Evolutionary conservation across 2,888 invertebrate species (phyloP).

Genomic region (Watsonalla binaria): DNA sequence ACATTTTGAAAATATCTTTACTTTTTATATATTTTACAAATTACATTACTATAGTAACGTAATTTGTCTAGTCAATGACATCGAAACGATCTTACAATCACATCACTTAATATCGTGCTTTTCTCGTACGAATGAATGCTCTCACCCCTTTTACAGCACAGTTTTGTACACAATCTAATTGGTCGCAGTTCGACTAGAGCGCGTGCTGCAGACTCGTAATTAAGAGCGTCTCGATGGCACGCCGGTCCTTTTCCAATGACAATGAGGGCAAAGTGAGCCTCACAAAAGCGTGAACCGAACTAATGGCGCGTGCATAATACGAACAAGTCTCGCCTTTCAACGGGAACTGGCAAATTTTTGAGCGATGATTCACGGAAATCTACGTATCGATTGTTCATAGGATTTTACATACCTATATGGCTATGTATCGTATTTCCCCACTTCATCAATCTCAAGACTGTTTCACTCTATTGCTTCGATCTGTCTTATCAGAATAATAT

Average conservation of each 20-base stretch:
- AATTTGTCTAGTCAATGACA: too few relatives aligned
- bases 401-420: too few relatives aligned
- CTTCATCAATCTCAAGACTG: too few relatives aligned
- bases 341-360: constrained; percentile 55
- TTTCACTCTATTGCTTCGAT: too few relatives aligned
- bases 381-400: not conserved
- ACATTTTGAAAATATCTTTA: too few relatives aligned
- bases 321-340: constrained; percentile 58
- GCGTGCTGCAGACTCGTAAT: constrained; percentile 39
- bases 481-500: too few relatives aligned
- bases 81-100: too few relatives aligned
- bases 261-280: constrained; percentile 44
- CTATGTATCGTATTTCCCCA: too few relatives aligned
- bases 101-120: too few relatives aligned
- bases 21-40: too few relatives aligned
- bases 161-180: constrained; percentile 11
- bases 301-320: constrained; percentile 67
- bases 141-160: not conserved
- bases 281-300: constrained; percentile 57
- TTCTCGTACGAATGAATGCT: too few relatives aligned
- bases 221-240: constrained; percentile 34
- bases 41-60: too few relatives aligned
- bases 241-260: constrained; percentile 46
- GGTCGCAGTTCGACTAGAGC: constrained; percentile 23
- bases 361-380: constrained; percentile 37